Conservation (phyloP, 2,113 vertebrate species). For the Osmerus mordax region DNA sequence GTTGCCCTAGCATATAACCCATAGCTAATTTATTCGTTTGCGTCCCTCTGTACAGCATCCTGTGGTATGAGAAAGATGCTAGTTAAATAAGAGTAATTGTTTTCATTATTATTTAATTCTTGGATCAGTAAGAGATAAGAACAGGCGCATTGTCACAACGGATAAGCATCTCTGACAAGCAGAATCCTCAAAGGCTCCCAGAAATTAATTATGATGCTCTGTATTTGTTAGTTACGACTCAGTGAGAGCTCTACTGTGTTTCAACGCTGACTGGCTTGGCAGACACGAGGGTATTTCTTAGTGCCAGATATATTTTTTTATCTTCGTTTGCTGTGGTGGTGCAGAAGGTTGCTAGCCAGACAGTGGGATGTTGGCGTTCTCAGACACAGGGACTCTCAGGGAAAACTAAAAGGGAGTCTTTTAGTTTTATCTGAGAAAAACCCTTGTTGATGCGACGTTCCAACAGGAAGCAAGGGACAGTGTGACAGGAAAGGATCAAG, state of each 20-base stretch:
- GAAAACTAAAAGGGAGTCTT: no score
- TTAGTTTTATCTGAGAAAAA: no score
- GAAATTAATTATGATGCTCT: conserved; percentile 32
- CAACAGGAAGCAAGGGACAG: no score
- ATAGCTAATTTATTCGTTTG: not conserved
- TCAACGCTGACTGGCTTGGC: conserved; percentile 14
- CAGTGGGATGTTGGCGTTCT: not conserved
- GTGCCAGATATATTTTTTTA: not conserved
- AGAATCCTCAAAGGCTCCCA: conserved; percentile 29
- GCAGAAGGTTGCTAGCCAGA: not conserved
- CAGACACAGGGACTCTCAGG: no score
- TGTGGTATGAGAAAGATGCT: no score
- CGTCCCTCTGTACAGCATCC: no score
- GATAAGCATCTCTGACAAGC: conserved; percentile 21
- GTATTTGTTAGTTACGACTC: conserved; percentile 40
- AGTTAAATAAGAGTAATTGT: no score
- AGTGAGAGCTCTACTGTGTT: conserved; percentile 6
- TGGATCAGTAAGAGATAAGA: conserved; percentile 10
- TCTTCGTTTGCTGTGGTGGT: not conserved
- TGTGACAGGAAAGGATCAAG: not conserved
- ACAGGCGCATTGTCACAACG: conserved; percentile 22
- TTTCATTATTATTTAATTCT: conserved; percentile 20
- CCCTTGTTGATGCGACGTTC: no score
- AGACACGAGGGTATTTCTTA: conserved; percentile 1
- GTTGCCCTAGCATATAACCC: not conserved